These are phyloP conservation scores for Agraylea sexmaculata DNA, from an alignment of 1,140 invertebrate genomes.

Conservation along the genomic window DNA sequence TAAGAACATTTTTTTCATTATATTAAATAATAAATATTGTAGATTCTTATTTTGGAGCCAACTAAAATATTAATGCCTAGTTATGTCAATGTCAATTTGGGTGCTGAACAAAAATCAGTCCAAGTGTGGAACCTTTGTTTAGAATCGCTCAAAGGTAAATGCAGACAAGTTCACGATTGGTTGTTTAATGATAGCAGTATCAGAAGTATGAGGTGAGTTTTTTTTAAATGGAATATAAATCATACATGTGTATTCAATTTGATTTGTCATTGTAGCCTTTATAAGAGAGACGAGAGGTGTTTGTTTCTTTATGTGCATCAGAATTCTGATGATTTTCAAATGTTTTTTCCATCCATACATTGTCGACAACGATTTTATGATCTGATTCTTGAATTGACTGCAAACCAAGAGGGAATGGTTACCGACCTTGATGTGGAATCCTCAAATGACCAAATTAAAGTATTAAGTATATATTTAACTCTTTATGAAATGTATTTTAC, in stretches of 20 bases:
- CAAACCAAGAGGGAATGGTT: conserved; percentile 73
- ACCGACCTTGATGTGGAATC: conserved; percentile 68
- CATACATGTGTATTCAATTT: conserved; percentile 7
- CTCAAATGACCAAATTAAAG: conserved; percentile 57
- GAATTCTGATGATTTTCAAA: conserved; percentile 98
- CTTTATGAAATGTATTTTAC: neutral
- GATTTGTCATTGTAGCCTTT: conserved; percentile 51
- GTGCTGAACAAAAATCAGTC: conserved; percentile 82
- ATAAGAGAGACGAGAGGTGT: conserved; percentile 91
- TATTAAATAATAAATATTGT: too few relatives aligned
- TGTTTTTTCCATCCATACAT: conserved; percentile 85
- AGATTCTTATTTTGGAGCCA: conserved; percentile 85
- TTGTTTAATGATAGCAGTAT: conserved; percentile 86
- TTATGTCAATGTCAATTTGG: conserved; percentile 89
- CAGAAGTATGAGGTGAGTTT: conserved; percentile 65
- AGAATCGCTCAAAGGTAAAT: conserved; percentile 60
- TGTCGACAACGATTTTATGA: conserved; percentile 77
- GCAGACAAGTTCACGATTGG: conserved; percentile 85
- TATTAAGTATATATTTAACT: conserved; percentile 24
- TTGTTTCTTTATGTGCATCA: conserved; percentile 96
- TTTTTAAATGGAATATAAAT: conserved; percentile 6
- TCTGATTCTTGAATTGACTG: conserved; percentile 69
- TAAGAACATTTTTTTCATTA: too few relatives aligned
- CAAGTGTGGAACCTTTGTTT: conserved; percentile 78
- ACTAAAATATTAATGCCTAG: conserved; percentile 89